phyloP scores from a whole-genome alignment of 2,797 vertebrate genomes.

The Spatula versicolor region DNA sequence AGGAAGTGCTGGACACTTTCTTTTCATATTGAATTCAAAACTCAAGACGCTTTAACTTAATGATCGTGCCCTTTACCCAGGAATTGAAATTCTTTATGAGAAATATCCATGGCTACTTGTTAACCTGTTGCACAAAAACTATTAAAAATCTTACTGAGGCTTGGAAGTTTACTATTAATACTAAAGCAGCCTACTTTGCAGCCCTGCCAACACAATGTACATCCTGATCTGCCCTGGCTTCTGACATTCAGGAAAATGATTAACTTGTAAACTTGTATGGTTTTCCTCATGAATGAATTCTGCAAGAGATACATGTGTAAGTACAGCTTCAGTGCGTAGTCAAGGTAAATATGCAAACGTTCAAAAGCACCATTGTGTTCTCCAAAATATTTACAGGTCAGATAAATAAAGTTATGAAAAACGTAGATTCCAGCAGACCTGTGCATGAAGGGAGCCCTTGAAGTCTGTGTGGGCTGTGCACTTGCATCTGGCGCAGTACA shows the following conservation, averaged over 20 bases:
- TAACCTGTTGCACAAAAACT: conserved; percentile 12
- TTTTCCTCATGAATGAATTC: conserved; percentile 73
- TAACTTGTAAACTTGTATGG: conserved; percentile 52
- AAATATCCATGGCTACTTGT: not conserved
- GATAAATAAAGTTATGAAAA: not conserved
- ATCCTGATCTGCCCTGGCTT: conserved; percentile 45
- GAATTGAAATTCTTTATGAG: not conserved
- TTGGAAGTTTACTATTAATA: conserved; percentile 45
- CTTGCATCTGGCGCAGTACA: not conserved
- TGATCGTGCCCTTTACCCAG: not conserved
- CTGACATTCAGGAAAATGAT: conserved; percentile 64
- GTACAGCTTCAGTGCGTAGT: conserved; percentile 24
- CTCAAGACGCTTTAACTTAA: not conserved
- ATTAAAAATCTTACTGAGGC: not conserved
- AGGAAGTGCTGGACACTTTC: not conserved
- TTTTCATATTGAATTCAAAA: not conserved
- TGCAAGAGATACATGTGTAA: conserved; percentile 61
- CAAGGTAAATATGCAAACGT: not conserved
- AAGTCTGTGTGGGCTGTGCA: not conserved
- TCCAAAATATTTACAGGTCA: not conserved
- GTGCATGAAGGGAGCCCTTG: not conserved
- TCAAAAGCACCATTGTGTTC: conserved; percentile 20
- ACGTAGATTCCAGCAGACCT: not conserved
- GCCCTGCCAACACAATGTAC: not conserved
- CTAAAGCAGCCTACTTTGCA: conserved; percentile 36